Conservation (phyloP, 2,888 invertebrate species). For the Protodeltote pygarga region DNA sequence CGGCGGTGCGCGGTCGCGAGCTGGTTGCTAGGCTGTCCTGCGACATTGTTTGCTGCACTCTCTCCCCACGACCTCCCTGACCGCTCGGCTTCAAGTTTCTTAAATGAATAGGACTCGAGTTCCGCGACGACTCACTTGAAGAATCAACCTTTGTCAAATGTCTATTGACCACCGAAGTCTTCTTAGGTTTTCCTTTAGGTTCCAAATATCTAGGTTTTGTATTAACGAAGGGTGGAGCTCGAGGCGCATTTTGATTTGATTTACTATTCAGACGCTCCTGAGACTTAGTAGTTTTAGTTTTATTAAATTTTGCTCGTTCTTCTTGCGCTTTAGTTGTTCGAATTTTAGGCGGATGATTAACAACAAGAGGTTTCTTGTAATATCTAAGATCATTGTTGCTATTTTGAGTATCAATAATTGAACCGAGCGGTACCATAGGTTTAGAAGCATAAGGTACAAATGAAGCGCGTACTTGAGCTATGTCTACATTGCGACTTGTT, state of each 20-base stretch:
- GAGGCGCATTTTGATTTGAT: conserved; percentile 22
- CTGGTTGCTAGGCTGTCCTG: conserved; percentile 82
- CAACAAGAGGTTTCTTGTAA: conserved; percentile 41
- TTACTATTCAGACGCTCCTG: conserved; percentile 54
- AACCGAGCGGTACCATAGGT: conserved; percentile 51
- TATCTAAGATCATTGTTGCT: conserved; percentile 55
- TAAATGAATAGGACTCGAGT: conserved; percentile 89
- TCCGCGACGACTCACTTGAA: conserved; percentile 90
- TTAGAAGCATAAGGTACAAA: conserved; percentile 73
- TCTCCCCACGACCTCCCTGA: conserved; percentile 63
- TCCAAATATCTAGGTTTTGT: conserved; percentile 89
- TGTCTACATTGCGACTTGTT: conserved; percentile 59
- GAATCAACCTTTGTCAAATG: conserved; percentile 82
- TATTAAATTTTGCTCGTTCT: conserved; percentile 75
- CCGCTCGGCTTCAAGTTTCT: conserved; percentile 65
- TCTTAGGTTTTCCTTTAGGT: conserved; percentile 72
- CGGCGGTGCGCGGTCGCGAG: conserved; percentile 77
- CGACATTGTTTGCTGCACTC: conserved; percentile 73
- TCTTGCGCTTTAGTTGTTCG: conserved; percentile 79
- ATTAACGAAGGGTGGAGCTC: conserved; percentile 56
- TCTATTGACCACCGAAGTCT: conserved; percentile 65
- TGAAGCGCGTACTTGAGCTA: conserved; percentile 71
- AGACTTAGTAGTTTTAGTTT: conserved; percentile 62
- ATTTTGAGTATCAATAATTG: conserved; percentile 48
- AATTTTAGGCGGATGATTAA: conserved; percentile 60